phyloP scores from a whole-genome alignment of 2,797 vertebrate genomes.

The Sebastes kiyomatsui region DNA sequence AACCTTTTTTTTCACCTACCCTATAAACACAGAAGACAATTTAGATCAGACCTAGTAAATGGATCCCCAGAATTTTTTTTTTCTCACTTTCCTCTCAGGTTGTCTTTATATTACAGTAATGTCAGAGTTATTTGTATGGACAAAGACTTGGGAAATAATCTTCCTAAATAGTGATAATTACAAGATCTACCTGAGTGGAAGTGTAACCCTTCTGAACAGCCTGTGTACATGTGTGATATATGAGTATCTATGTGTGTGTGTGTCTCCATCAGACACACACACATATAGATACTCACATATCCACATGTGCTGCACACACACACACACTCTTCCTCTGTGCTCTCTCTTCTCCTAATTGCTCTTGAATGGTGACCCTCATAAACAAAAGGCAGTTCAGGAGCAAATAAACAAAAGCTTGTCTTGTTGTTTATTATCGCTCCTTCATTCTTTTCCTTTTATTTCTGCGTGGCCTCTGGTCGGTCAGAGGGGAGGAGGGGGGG shows the following conservation, averaged over 20 bases:
- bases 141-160: neutral
- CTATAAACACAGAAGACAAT: no score
- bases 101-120: neutral
- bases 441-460: conserved; percentile 43
- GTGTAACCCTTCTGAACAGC: neutral
- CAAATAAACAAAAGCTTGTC: conserved; percentile 50
- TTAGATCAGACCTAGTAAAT: no score
- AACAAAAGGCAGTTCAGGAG: conserved; percentile 53
- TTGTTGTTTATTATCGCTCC: conserved; percentile 50
- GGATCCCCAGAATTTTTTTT: no score
- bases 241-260: neutral
- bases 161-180: neutral
- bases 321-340: neutral
- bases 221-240: neutral
- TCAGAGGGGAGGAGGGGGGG: conserved; percentile 6
- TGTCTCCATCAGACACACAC: neutral
- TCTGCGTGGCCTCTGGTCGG: conserved; percentile 45
- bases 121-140: neutral
- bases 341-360: conserved; percentile 52
- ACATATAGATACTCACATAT: neutral
- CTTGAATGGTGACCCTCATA: conserved; percentile 50
- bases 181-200: neutral
- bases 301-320: neutral
- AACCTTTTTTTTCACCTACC: no score
- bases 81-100: no score